Conservation (phyloP, 2,797 vertebrate genomes). For the Malurus splendens region DNA sequence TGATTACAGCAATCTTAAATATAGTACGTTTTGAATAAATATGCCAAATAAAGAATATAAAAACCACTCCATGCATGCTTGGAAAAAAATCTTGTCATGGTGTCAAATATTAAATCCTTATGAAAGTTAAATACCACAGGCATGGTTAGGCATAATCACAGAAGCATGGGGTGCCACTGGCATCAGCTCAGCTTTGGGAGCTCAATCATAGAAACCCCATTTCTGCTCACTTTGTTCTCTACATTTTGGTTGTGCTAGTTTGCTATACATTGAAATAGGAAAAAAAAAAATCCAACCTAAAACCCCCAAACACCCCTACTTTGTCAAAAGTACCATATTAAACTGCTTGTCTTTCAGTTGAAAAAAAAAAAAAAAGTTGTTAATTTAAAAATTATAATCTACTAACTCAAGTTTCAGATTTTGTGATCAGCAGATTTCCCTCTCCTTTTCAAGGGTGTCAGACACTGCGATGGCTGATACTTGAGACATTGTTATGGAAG, state of each 20-base stretch:
- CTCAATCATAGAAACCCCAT: background rate
- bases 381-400: background rate
- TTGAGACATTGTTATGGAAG: background rate
- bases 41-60: slow-evolving; percentile 25
- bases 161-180: background rate
- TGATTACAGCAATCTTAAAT: slow-evolving; percentile 56
- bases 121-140: slow-evolving; percentile 33
- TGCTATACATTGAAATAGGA: background rate
- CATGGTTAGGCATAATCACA: background rate
- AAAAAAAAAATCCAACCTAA: background rate
- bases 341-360: background rate
- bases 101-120: slow-evolving; percentile 57
- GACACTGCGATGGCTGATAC: background rate
- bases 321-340: background rate
- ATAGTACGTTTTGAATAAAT: slow-evolving; percentile 45
- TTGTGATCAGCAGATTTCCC: background rate
- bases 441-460: background rate
- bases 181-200: background rate
- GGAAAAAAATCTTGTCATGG: slow-evolving; percentile 33
- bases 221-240: background rate
- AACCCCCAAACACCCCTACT: background rate
- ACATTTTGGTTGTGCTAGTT: background rate
- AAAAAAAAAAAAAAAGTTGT: background rate
- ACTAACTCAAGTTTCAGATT: background rate
- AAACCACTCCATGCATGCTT: slow-evolving; percentile 12